These are phyloP conservation scores for Melanocharis versteri DNA, from an alignment of 2,113 vertebrate species.

Conservation along the genomic window DNA sequence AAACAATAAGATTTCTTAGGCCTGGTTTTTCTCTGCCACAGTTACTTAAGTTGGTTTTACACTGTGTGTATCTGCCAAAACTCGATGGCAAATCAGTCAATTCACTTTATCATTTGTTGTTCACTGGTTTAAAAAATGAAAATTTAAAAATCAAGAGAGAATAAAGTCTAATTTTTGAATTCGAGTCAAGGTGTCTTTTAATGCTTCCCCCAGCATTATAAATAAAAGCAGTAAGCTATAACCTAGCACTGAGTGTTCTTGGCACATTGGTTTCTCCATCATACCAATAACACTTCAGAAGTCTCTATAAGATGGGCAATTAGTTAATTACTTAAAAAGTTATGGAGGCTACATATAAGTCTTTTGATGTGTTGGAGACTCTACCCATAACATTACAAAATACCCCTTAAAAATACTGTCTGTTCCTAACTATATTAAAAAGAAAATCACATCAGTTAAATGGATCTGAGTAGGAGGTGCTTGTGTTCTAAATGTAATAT, in stretches of 20 bases:
- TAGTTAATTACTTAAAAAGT: not conserved
- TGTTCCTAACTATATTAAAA: not conserved
- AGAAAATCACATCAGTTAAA: not conserved
- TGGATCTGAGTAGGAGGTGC: not conserved
- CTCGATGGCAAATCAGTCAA: not conserved
- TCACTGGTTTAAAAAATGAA: not conserved
- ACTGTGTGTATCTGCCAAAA: not conserved
- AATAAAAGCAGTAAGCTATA: not conserved
- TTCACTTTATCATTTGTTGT: not conserved
- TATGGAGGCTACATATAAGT: fast-evolving
- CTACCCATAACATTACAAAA: not conserved
- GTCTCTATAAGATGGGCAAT: not conserved
- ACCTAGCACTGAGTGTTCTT: not conserved
- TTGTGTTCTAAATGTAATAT: not conserved
- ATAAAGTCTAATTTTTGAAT: not conserved
- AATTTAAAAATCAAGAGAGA: not conserved
- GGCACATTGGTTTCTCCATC: fast-evolving
- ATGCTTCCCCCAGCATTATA: not conserved
- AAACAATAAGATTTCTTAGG: not conserved
- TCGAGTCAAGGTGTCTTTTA: not conserved
- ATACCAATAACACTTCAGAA: not conserved
- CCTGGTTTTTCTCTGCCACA: not conserved
- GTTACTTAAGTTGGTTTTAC: not conserved
- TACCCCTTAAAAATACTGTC: not conserved
- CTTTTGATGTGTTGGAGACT: not conserved